Base-by-base conservation (phyloP, 2,113 vertebrate species). In the Chionodraco myersi region DNA sequence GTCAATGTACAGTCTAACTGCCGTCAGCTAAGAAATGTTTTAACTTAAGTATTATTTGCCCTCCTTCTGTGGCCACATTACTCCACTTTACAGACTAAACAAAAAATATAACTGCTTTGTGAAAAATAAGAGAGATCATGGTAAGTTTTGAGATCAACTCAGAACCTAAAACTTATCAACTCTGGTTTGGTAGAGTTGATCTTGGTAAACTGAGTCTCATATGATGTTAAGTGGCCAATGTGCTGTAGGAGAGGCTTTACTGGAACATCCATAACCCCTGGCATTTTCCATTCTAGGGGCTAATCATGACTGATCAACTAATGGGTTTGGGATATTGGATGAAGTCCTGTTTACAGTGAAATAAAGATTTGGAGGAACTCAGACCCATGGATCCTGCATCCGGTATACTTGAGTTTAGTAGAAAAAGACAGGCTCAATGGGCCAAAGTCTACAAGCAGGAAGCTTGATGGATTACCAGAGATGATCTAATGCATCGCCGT, bases 401-500 rank as follows among this genome's bases (percentile, higher is more conserved):
- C 12, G 47, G 62, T 64, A 14, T 16, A 11, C 18, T 57, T 49
- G 14, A 58, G 26, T 58, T 63, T 45, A 18, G 45, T 51, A 48
- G 23, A 2, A 30, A 8, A 44, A 11, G 51, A 23, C 3, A 23
- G 16, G 14, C 16, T 30, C 64, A 14, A 76, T 21, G 72, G 57
- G 60, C 18, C n/a, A 44, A 3, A 51, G 44, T 51, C 60, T 8
- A 36, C 23, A 60, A 49, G 26, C 59, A 71, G 75, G 75, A 60
- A 60, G 67, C 51, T 13, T 1, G 30, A 64, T 58, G 75, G 85
- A 87, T 85, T 86, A 83, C 73, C 47, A 14, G 77, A 71, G 75
- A 80, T 83, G 73, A 52, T 79, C 61, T 83, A 73, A 86, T 56
- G 68, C 73, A 69, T 36, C n/a, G 41, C 58, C 41, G 41, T 64